Conservation (phyloP, 2,113 vertebrate genomes). For the Heliornis fulica region DNA sequence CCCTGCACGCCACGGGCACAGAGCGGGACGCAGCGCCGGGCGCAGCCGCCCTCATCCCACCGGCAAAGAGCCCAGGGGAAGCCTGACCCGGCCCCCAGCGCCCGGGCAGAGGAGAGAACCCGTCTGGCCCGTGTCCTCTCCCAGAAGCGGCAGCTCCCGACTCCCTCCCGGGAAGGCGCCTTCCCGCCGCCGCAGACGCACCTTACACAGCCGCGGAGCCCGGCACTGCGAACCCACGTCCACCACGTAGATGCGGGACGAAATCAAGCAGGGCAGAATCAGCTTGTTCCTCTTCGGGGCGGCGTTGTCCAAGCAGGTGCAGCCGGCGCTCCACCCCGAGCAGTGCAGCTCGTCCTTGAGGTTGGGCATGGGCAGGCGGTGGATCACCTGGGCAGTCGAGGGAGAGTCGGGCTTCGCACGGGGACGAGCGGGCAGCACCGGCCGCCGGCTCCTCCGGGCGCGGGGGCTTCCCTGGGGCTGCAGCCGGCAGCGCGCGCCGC, state of each 20-base stretch:
- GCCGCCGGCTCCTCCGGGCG: neutral
- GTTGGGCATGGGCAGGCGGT: conserved; percentile 51
- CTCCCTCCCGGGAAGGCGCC: neutral
- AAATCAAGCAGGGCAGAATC: conserved; percentile 22
- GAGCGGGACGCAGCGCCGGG: fast-evolving
- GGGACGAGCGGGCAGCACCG: no score
- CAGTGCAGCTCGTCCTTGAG: conserved; percentile 38
- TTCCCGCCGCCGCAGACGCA: neutral
- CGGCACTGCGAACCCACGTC: neutral
- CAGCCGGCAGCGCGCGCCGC: neutral
- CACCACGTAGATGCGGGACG: neutral
- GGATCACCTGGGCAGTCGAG: conserved; percentile 26
- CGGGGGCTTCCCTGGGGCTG: neutral
- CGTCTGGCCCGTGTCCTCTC: neutral
- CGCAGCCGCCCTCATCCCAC: neutral
- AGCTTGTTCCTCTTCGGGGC: neutral
- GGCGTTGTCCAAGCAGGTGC: neutral
- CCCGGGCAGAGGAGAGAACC: neutral
- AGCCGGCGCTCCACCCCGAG: neutral
- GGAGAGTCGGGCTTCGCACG: neutral
- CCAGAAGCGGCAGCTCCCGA: neutral
- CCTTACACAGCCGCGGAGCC: neutral
- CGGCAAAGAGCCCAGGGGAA: neutral
- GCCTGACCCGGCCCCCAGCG: fast-evolving
- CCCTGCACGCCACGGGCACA: no score